Evolutionary conservation across 2,797 vertebrate genomes (phyloP).

Genomic region (Crocodylus rhombifer): DNA sequence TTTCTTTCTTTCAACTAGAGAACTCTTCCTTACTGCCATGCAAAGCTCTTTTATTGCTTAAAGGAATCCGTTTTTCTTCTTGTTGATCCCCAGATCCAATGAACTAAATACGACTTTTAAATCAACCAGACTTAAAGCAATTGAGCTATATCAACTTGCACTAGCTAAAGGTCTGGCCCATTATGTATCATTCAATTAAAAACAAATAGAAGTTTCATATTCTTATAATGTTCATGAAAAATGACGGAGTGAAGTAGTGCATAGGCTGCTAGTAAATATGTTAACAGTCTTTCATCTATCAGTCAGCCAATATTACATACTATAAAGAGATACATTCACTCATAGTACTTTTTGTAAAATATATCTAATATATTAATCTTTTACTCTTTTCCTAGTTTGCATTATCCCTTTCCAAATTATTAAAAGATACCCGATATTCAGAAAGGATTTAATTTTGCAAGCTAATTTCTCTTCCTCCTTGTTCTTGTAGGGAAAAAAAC

Average conservation of each 20-base stretch:
- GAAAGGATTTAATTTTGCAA: background rate
- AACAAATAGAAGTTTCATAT: background rate
- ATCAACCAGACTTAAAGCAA: background rate
- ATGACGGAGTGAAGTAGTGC: background rate
- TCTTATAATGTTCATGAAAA: background rate
- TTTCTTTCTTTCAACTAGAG: background rate
- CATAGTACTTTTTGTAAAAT: background rate
- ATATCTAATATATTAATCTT: background rate
- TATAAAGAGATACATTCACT: background rate
- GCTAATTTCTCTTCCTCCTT: background rate
- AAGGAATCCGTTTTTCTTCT: background rate
- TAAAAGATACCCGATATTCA: background rate
- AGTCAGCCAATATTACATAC: too few relatives aligned
- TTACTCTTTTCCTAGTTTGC: background rate
- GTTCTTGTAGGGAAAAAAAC: background rate
- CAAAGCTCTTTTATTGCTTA: background rate
- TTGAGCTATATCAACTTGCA: background rate
- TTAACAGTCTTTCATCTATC: background rate
- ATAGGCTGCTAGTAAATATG: background rate
- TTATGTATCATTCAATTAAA: background rate
- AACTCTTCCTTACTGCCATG: background rate
- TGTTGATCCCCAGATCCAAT: background rate
- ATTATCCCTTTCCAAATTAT: background rate
- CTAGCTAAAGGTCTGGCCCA: background rate
- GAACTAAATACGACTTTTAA: background rate